Evolutionary conservation across 2,113 vertebrate species (phyloP).

Genomic region (Tonatia bakeri): DNA sequence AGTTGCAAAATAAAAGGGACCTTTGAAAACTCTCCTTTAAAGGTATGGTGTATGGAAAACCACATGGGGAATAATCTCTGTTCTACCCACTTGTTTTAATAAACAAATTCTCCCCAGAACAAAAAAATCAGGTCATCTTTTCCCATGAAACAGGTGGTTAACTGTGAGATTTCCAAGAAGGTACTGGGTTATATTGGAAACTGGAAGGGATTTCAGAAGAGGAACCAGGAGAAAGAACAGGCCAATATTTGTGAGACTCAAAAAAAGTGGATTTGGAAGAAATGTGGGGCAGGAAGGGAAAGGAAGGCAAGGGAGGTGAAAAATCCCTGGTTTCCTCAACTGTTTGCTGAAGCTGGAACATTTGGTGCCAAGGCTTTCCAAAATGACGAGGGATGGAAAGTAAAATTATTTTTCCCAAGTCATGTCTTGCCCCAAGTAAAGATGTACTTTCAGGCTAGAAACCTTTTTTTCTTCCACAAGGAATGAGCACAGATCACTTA

Average conservation of each 20-base stretch:
- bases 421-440: conserved; percentile 7
- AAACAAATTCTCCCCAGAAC: neutral
- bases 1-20: conserved; percentile 29
- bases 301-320: conserved; percentile 24
- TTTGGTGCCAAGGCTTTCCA: conserved; percentile 40
- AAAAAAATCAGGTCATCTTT: neutral
- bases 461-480: neutral
- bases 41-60: neutral
- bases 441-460: neutral
- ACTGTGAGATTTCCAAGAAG: neutral
- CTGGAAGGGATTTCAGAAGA: neutral
- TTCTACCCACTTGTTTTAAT: neutral
- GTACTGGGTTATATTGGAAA: neutral
- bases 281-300: neutral
- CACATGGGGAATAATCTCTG: neutral
- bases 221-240: neutral
- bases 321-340: conserved; percentile 17
- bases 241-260: neutral
- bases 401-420: neutral
- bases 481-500: neutral
- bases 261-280: neutral
- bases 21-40: neutral
- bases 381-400: conserved; percentile 43
- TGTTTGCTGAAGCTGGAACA: conserved; percentile 11
- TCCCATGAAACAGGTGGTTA: neutral